Base-by-base conservation (phyloP, 2,797 vertebrate species). In the Falco rusticolus region DNA sequence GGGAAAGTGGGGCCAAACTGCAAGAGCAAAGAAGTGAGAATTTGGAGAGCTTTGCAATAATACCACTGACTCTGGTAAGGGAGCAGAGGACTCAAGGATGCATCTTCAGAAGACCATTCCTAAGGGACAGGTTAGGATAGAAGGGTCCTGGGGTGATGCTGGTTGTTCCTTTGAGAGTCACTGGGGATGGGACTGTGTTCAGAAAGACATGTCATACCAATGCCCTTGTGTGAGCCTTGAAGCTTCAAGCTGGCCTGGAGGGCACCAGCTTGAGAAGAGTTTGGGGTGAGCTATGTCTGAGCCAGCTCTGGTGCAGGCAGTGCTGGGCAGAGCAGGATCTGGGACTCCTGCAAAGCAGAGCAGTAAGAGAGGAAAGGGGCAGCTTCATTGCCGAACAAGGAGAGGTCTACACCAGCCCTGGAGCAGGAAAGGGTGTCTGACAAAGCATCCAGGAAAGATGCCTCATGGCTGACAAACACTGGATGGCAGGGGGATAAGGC, bases 381-480 rank as follows among this genome's bases (percentile, higher is more conserved):
- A 75, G 31, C 16, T 78, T 57, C 14, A 6, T 6, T 17, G 31
- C 8, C 1, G 0, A 47, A 43, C 22, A 17, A 3, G 11, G 9
- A 31, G 6, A 70, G 13, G 16, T 51, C 48, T 76, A 12, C 26
- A 71, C 9, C 12, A 54, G 14, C 16, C 18, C 18, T 34, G 21
- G 15, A 59, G 25, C 8, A 26, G 60, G 31, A 69, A 83, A 90
- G 26, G 33, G 4, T 13, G 0, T 34, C 34, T 72, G 59, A 71
- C 13, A 41, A 57, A 71, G n/a, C 26, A 79, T 9, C 39, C 22
- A 59, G 33, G 33, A 57, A 59, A 51, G 47, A 31, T 31, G 25
- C 13, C 17, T 41, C 6, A 10, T 37, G 33, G 26, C 28, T 72
- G 41, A 84, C 51, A 43, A 70, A 68, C 7, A 11, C 31, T 22